Percentiles rank a stretch among this genome's conserved stretches.
phyloP scores from a whole-genome alignment of 2,113 vertebrate species.

The Gymnocephalus cernua region DNA sequence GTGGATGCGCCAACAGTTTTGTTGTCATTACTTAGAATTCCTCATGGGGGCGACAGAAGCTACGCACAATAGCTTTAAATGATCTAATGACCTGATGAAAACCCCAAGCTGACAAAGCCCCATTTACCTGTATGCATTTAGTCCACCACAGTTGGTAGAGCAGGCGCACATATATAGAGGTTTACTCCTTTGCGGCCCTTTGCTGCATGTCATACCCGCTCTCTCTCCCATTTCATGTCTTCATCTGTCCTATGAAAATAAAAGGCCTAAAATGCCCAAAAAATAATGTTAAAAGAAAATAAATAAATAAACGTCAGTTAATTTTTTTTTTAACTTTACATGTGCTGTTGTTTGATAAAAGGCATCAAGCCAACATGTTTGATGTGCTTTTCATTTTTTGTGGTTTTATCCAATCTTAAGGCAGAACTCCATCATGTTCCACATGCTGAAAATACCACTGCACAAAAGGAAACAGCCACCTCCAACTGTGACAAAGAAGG shows the following conservation, averaged over 20 bases:
- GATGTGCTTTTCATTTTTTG: background rate
- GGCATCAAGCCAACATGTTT: constrained; percentile 10
- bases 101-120: background rate
- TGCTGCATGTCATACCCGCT: no score
- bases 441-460: constrained; percentile 54
- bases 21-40: no score
- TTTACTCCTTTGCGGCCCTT: no score
- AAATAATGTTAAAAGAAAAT: no score
- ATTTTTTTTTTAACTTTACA: constrained; percentile 3
- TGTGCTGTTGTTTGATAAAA: constrained; percentile 33
- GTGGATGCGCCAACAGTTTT: no score
- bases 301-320: constrained; percentile 25
- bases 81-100: background rate
- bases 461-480: constrained; percentile 48
- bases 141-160: no score
- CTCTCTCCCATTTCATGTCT: no score
- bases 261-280: no score
- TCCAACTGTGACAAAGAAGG: constrained; percentile 59
- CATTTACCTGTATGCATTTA: background rate
- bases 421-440: constrained; percentile 20
- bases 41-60: no score
- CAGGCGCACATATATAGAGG: no score
- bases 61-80: background rate
- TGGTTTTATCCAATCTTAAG: constrained; percentile 12
- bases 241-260: no score